Evolutionary conservation across 1,140 invertebrate species (phyloP), one percentile per base, ranked within the genome.

Genomic region (Drosophila bocki): DNA sequence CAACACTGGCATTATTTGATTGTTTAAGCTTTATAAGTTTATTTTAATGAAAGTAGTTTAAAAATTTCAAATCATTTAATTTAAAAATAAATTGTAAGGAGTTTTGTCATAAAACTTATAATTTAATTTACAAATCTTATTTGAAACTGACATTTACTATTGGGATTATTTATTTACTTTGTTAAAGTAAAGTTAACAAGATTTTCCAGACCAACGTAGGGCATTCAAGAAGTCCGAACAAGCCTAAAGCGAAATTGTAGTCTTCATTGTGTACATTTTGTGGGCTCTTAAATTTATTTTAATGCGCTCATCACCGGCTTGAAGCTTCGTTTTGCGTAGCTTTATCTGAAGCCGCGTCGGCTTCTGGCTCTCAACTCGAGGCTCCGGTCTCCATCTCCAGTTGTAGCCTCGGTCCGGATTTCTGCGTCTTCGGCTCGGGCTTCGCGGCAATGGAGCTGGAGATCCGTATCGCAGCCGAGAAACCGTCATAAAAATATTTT

Each of bases 271-370:
- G 37, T 48, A 84, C 77, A 62, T 74, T 81, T 84, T 84, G 77
- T 72, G 72, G 82, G 45, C 81, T 85, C 84, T 85, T 85, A 85
- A 80, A 85, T 81, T 81, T 78, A 78, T 85, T 86, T 82, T 78
- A 75, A 86, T 78, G 68, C 61, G 82, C 78, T 81, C 82, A 85
- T 85, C 81, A 77, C 51, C 13, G 61, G 48, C 67, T 35, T 67
- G 57, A 59, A 81, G 64, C 51, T 77, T 51, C 64, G 56, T 68
- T 85, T 78, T 69, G 63, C 42, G 45, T 53, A 44, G 63, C 67
- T 86, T 85, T 75, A 70, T 74, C 74, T 59, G 54, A 82, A 82
- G 68, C 37, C 59, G 58, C 61, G 44, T 39, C 63, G 64, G 80
- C 80, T 82, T 82, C 80, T 82, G 80, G 62, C 41, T 41, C 53